These are phyloP conservation scores for Myotis findleyi DNA, from an alignment of 2,797 vertebrate genomes.

Conservation along the genomic window DNA sequence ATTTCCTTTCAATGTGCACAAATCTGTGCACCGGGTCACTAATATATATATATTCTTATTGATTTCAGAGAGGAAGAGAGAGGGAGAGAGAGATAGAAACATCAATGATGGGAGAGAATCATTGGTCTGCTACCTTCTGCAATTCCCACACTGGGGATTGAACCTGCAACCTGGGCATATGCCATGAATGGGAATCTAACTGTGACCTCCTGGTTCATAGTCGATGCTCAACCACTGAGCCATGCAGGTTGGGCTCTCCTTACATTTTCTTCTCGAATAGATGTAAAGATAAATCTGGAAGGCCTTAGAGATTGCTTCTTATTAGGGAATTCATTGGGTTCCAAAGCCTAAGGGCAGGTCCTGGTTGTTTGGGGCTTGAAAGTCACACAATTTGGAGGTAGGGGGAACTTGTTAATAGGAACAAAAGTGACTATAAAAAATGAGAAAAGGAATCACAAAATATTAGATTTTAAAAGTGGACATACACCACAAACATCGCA, in stretches of 20 bases:
- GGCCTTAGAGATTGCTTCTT: background rate
- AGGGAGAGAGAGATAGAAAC: too few species aligned
- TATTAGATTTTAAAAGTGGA: background rate
- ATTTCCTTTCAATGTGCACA: too few species aligned
- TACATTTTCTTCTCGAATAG: background rate
- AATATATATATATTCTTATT: too few species aligned
- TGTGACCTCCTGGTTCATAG: too few species aligned
- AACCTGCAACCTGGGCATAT: too few species aligned
- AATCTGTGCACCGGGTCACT: too few species aligned
- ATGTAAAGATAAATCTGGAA: background rate
- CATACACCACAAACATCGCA: background rate
- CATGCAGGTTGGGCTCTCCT: background rate
- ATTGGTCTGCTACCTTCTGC: too few species aligned
- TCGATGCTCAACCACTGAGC: too few species aligned
- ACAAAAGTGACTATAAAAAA: conserved; percentile 14
- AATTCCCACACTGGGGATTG: too few species aligned
- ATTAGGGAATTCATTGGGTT: background rate
- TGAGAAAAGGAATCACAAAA: background rate
- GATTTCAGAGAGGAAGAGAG: too few species aligned
- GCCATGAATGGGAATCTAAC: too few species aligned
- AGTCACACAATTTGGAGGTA: background rate
- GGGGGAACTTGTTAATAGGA: background rate
- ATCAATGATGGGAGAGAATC: too few species aligned
- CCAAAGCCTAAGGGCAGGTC: background rate
- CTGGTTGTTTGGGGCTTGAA: background rate